phyloP scores from a whole-genome alignment of 2,113 vertebrate species.

The Chaetodon trifascialis region DNA sequence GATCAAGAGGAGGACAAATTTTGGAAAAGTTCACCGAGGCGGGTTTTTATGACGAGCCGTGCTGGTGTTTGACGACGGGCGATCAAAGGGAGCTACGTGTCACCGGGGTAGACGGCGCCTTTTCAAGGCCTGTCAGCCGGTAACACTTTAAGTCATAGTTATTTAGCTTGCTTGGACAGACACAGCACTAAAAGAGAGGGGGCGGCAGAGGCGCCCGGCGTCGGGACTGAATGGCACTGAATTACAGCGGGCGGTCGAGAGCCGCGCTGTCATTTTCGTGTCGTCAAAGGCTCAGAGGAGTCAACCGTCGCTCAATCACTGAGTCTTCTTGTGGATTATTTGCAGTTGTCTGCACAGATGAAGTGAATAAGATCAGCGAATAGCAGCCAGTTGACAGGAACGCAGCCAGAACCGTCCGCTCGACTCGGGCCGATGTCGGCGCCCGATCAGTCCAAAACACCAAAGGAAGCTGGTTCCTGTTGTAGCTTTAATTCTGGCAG shows the following conservation, averaged over 20 bases:
- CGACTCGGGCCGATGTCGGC: not conserved
- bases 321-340: constrained; percentile 21
- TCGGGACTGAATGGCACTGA: constrained; percentile 57
- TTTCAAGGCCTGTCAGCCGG: constrained; percentile 72
- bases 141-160: constrained; percentile 74
- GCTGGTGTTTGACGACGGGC: constrained; percentile 60
- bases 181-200: constrained; percentile 40
- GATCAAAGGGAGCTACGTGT: constrained; percentile 74
- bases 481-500: not conserved
- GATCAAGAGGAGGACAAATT: constrained; percentile 36
- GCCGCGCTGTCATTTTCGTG: constrained; percentile 46
- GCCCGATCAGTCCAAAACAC: not conserved
- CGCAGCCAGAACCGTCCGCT: not conserved
- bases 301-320: constrained; percentile 50
- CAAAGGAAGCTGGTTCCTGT: not conserved
- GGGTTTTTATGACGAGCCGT: constrained; percentile 59
- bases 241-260: constrained; percentile 43
- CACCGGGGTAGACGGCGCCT: constrained; percentile 59
- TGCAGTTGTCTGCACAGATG: constrained; percentile 23
- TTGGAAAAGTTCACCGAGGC: constrained; percentile 67
- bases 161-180: constrained; percentile 72
- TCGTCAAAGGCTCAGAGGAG: constrained; percentile 46
- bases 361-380: constrained; percentile 7
- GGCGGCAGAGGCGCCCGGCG: constrained; percentile 43
- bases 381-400: not conserved